A percentile compares a stretch with the other conserved stretches of the same genome.
These are phyloP conservation scores for Morinoia aosen DNA, from an alignment of 2,888 invertebrate genomes.

Conservation along the genomic window DNA sequence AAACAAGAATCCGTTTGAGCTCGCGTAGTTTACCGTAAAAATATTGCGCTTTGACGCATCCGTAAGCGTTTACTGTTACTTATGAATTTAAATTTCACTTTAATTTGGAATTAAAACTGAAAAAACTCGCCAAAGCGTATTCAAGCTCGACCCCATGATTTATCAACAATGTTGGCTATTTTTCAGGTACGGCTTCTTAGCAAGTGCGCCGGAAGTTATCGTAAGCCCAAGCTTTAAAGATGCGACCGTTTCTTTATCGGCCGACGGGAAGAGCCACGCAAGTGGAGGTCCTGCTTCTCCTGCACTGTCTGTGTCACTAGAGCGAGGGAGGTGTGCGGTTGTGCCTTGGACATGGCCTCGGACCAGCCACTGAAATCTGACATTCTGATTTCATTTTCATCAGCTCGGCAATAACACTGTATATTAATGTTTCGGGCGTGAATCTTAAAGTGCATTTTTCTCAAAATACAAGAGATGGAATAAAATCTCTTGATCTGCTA, in stretches of 20 bases:
- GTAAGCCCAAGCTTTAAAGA: neutral
- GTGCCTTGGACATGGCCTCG: constrained; percentile 35
- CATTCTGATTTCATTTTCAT: neutral
- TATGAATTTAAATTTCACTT: neutral
- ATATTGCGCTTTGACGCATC: too few species aligned
- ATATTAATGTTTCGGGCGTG: neutral
- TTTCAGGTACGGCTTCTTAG: neutral
- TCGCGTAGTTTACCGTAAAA: too few species aligned
- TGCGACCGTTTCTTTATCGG: neutral
- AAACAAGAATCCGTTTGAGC: neutral
- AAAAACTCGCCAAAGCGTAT: neutral
- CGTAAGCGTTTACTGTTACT: neutral
- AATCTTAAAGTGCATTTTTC: neutral
- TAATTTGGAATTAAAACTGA: neutral
- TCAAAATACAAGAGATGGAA: too few species aligned
- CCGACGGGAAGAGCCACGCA: neutral
- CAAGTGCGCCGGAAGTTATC: neutral
- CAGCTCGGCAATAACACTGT: neutral
- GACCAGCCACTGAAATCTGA: neutral
- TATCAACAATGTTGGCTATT: neutral
- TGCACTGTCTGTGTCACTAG: neutral
- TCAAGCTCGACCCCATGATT: neutral
- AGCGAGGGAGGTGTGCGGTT: neutral
- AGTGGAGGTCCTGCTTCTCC: neutral
- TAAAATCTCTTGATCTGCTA: too few species aligned